These are phyloP conservation scores for Petaurus breviceps DNA, from an alignment of 2,113 vertebrate genomes.

Conservation along the genomic window DNA sequence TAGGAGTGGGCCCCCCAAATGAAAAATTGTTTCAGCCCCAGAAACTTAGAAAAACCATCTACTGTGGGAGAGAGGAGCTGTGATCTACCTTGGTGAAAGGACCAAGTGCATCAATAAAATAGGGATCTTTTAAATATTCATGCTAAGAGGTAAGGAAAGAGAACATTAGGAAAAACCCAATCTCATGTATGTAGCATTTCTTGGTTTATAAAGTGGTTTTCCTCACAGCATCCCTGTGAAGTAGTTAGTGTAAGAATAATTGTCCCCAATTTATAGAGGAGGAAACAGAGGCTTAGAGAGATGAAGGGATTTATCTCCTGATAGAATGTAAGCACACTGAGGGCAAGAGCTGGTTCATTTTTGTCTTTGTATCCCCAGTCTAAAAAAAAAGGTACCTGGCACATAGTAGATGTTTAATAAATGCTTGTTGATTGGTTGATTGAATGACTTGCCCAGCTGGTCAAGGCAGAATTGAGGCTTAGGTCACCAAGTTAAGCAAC, in stretches of 20 bases:
- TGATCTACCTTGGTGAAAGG: background rate
- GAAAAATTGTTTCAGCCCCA: background rate
- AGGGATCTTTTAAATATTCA: background rate
- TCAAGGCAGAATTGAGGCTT: too few relatives aligned
- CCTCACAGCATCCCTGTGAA: background rate
- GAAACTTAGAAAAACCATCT: background rate
- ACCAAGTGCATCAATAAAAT: background rate
- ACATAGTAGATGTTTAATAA: background rate
- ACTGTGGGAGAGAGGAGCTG: background rate
- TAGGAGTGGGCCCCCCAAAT: background rate
- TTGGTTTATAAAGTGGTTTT: background rate
- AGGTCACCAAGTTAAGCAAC: background rate
- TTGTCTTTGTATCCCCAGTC: background rate
- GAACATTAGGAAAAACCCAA: constrained; percentile 4
- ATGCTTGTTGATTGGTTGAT: background rate
- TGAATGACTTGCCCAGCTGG: background rate
- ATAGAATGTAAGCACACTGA: background rate
- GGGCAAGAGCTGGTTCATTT: background rate
- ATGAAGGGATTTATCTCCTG: background rate
- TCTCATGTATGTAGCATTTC: background rate
- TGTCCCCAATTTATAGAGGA: background rate
- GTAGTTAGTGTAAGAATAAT: background rate
- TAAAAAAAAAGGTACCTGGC: background rate
- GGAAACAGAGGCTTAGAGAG: background rate
- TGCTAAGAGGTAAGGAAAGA: background rate